Evolutionary conservation across 2,888 invertebrate genomes (phyloP).

Genomic region (Sericinus montela): DNA sequence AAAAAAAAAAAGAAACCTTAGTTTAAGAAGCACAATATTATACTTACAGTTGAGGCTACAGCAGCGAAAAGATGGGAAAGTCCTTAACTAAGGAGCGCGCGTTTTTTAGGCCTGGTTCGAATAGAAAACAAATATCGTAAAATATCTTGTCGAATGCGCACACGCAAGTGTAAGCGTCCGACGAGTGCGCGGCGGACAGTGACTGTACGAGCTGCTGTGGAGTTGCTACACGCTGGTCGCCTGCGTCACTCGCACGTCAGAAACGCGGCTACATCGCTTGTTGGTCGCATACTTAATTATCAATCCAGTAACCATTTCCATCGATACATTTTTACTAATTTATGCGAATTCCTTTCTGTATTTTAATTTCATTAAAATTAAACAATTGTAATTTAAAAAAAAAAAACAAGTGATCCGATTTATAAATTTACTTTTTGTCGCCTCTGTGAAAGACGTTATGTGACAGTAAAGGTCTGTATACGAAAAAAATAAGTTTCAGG

Average conservation of each 20-base stretch:
- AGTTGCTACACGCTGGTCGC: constrained; percentile 16
- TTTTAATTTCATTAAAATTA: too few relatives aligned
- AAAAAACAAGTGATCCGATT: too few relatives aligned
- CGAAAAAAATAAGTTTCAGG: too few relatives aligned
- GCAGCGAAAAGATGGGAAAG: not conserved
- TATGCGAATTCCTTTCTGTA: too few relatives aligned
- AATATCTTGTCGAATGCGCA: constrained; percentile 56
- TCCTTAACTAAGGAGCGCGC: constrained; percentile 17
- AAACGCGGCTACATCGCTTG: constrained; percentile 13
- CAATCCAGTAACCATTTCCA: constrained; percentile 1
- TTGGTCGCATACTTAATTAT: not conserved
- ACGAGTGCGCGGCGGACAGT: constrained; percentile 46
- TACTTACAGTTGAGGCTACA: constrained; percentile 11
- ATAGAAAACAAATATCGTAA: constrained; percentile 49
- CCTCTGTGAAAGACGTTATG: too few relatives aligned
- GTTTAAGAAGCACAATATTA: too few relatives aligned
- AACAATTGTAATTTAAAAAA: too few relatives aligned
- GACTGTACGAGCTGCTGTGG: constrained; percentile 37
- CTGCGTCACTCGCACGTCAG: constrained; percentile 37
- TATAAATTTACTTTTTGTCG: too few relatives aligned
- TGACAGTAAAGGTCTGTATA: too few relatives aligned
- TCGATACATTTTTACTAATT: constrained; percentile 1
- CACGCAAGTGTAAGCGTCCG: constrained; percentile 51
- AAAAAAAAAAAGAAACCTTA: too few relatives aligned
- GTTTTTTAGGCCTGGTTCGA: constrained; percentile 39